Conservation (phyloP, 2,888 invertebrate genomes). For the Agriopis leucophaearia region DNA sequence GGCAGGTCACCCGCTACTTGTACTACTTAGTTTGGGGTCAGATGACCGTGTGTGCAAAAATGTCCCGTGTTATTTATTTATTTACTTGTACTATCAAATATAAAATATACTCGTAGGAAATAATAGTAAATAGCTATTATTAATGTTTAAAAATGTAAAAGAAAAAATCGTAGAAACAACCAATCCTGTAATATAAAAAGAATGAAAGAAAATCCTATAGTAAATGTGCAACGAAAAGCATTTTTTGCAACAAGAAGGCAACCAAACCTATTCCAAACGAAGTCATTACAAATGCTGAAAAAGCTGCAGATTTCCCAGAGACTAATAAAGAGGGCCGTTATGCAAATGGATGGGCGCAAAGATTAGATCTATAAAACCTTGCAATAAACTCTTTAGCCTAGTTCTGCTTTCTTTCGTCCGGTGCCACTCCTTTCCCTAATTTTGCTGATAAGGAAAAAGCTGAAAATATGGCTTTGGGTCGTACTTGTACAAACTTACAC, state of each 20-base stretch:
- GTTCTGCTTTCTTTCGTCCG: slow-evolving; percentile 21
- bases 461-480: slow-evolving; percentile 12
- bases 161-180: no score
- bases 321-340: slow-evolving; percentile 20
- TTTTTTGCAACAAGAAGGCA: not conserved
- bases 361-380: slow-evolving; percentile 30
- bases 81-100: no score
- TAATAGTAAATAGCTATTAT: no score
- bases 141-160: no score
- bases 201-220: not conserved
- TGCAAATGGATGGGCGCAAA: slow-evolving; percentile 26
- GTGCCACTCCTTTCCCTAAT: slow-evolving; percentile 27
- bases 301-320: slow-evolving; percentile 18
- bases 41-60: no score
- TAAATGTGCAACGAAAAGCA: not conserved
- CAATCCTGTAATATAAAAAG: not conserved
- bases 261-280: not conserved
- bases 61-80: no score
- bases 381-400: slow-evolving; percentile 30
- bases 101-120: no score
- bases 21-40: no score
- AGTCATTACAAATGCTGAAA: not conserved
- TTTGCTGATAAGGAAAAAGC: slow-evolving; percentile 22
- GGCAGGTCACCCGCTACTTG: no score
- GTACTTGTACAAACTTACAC: slow-evolving; percentile 26